phyloP scores from a whole-genome alignment of 1,140 invertebrate species.

The Metaphire vulgaris region DNA sequence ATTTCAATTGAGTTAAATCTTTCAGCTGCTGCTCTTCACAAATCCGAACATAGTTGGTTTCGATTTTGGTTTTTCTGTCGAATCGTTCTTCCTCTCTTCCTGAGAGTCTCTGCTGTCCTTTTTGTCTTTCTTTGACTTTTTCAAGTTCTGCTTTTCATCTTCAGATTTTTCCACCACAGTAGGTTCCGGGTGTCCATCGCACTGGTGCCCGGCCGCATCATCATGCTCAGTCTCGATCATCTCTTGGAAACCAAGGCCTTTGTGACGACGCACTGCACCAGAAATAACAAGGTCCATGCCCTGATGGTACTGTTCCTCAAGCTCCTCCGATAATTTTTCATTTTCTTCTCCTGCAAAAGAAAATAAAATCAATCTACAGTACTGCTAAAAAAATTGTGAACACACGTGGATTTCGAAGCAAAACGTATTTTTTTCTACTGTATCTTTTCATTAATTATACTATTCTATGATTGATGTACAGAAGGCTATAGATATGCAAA shows the following conservation, averaged over 20 bases:
- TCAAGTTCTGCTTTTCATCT: background rate
- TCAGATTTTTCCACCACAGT: background rate
- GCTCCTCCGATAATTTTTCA: constrained; percentile 16
- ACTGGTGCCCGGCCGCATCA: background rate
- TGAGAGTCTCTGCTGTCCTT: background rate
- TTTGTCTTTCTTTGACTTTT: background rate
- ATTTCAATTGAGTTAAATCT: too few relatives aligned
- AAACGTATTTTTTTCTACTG: too few relatives aligned
- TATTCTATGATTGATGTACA: too few relatives aligned
- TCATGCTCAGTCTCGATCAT: background rate
- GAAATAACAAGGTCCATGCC: constrained; percentile 19
- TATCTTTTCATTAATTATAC: too few relatives aligned
- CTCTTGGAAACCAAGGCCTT: constrained; percentile 21
- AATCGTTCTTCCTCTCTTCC: background rate
- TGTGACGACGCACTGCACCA: constrained; percentile 11
- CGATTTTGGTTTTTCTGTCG: background rate
- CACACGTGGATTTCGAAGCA: too few relatives aligned
- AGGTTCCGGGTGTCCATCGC: background rate
- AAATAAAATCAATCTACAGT: too few relatives aligned
- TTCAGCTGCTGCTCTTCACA: background rate
- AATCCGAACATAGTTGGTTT: background rate
- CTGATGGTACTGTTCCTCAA: constrained; percentile 24
- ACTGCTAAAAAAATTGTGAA: too few relatives aligned
- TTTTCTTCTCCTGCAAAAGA: constrained; percentile 18
- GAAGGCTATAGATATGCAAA: too few relatives aligned